Conservation (phyloP, 2,113 vertebrate genomes). For the Eptesicus fuscus region DNA sequence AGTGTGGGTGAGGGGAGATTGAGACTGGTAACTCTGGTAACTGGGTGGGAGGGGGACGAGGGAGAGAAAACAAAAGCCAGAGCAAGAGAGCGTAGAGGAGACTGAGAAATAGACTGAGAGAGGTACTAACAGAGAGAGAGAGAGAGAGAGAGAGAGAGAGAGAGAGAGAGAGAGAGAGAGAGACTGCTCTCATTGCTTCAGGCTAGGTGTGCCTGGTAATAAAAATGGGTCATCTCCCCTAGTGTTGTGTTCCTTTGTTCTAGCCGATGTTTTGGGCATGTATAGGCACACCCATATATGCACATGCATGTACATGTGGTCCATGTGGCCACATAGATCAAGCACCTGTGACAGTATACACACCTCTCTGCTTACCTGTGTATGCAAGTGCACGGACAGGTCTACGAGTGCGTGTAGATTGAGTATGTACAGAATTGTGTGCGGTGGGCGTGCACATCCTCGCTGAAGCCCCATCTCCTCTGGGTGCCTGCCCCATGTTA, state of each 20-base stretch:
- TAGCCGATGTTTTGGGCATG: neutral
- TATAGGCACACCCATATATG: fast-evolving
- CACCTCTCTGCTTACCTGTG: neutral
- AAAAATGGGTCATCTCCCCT: neutral
- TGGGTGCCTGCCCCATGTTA: fast-evolving
- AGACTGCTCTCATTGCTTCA: neutral
- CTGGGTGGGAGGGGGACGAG: neutral
- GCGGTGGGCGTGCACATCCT: fast-evolving
- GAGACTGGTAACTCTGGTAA: neutral
- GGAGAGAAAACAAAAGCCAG: neutral
- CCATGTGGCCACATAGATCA: fast-evolving
- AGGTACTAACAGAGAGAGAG: too few relatives aligned
- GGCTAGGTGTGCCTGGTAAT: neutral
- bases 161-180: neutral
- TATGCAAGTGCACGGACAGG: fast-evolving
- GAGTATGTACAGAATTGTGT: fast-evolving
- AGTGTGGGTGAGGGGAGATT: neutral
- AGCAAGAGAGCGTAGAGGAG: neutral
- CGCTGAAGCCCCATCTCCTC: neutral
- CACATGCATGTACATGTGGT: too few relatives aligned
- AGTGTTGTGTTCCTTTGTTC: neutral
- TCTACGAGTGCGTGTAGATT: fast-evolving
- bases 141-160: neutral
- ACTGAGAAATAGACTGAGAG: neutral
- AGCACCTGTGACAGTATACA: neutral